Evolutionary conservation across 2,113 vertebrate genomes (phyloP), one percentile per base, ranked within the genome.

Genomic region (Verasper variegatus): DNA sequence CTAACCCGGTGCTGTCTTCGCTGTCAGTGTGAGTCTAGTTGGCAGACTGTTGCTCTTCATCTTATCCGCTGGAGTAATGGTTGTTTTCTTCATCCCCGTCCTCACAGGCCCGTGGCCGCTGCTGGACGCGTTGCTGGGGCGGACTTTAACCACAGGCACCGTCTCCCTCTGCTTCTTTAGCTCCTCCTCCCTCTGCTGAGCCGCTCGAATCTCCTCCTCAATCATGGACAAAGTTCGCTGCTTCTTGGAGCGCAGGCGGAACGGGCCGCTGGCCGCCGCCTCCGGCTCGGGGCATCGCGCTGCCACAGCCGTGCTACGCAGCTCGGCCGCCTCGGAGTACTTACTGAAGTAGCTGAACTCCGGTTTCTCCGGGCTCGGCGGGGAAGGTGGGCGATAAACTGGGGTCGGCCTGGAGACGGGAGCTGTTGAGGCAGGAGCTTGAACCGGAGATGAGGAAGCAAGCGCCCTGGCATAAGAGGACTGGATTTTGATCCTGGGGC

Each of bases 341-440:
- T 99, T 99, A 80, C 97, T 98, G 91, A 99, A 99, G 81, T 98
- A 98, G 90, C 98, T 96, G 90, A 96, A 97, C 86, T 99, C 97
- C 0, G 90, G 92, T 71, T 93, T 95, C 52, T 94, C 96, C 0
- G 88, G 84, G 63, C 94, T 95, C 12, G 95, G 91, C 58, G 94
- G 90, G 20, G 96, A 90, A 0, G 95, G 95, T n/a, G 95, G 95
- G 5, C 91, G 88, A 83, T 86, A 89, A 47, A 86, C 80, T 6
- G 89, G 78, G 21, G 80, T 89, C 55, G 93, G 95, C 85, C 91
- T 85, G 35, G 84, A 8, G 26, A 81, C 89, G 0, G 94, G 92
- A 21, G 71, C 92, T 70, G 75, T 81, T 52, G 92, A 71, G 63
- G 91, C 87, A 31, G 92, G 63, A 15, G 75, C 79, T 4, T 58